phyloP scores from a whole-genome alignment of 1,140 invertebrate genomes.

The Cydia splendana region DNA sequence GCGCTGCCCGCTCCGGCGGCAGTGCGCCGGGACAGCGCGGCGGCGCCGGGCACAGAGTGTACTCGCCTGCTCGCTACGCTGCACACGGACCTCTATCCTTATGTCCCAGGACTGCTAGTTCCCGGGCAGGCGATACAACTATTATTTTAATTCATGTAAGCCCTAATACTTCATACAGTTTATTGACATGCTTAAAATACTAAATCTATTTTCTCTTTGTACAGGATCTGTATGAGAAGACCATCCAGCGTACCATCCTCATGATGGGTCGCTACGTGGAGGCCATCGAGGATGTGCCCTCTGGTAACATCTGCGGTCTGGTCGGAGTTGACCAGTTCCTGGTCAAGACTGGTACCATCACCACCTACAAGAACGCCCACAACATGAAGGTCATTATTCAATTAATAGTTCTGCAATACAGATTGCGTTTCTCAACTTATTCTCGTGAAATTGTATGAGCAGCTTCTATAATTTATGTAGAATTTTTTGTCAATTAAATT shows the following conservation, averaged over 20 bases:
- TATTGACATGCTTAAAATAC: background rate
- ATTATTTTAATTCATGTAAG: background rate
- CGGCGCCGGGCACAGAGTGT: conserved; percentile 51
- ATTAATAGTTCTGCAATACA: background rate
- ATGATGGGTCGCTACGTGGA: conserved; percentile 99
- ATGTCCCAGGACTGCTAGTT: conserved; percentile 82
- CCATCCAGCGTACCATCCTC: conserved; percentile 99
- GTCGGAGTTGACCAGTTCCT: conserved; percentile 99
- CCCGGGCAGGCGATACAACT: conserved; percentile 57
- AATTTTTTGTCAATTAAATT: too few species aligned
- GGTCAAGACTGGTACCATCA: conserved; percentile 99
- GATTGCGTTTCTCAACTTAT: too few species aligned
- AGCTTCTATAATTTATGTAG: too few species aligned
- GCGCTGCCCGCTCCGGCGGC: conserved; percentile 34
- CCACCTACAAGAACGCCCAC: conserved; percentile 99
- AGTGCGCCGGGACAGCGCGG: conserved; percentile 53
- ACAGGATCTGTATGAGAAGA: conserved; percentile 97
- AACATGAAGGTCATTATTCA: conserved; percentile 89
- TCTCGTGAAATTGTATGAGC: too few species aligned
- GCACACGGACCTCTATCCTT: conserved; percentile 84
- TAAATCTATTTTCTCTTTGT: background rate
- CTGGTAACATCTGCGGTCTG: conserved; percentile 99
- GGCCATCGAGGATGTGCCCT: conserved; percentile 99
- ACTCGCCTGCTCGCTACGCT: conserved; percentile 77
- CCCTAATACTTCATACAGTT: background rate